Evolutionary conservation across 2,888 invertebrate genomes (phyloP).

Genomic region (Nebria brevicollis): DNA sequence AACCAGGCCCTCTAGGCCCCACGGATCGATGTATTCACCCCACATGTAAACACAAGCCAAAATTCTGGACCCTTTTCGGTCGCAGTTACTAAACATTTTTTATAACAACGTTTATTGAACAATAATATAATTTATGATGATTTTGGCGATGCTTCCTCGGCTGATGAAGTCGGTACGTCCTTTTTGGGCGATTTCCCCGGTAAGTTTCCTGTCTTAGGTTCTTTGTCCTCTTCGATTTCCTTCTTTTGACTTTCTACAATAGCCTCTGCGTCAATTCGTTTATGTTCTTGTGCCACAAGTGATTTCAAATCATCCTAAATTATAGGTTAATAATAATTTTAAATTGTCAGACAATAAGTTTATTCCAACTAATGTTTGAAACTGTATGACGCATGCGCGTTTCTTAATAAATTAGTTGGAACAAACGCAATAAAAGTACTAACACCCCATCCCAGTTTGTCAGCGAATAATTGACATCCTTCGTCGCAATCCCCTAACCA

Average conservation of each 20-base stretch:
- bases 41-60: constrained; percentile 80
- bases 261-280: constrained; percentile 64
- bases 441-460: constrained; percentile 83
- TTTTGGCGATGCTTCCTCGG: constrained; percentile 19
- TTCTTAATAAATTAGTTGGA: too few species aligned
- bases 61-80: constrained; percentile 92
- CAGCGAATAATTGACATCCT: constrained; percentile 78
- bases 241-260: constrained; percentile 51
- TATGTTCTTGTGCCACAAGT: constrained; percentile 68
- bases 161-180: not conserved
- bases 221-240: not conserved
- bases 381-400: too few species aligned
- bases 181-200: constrained; percentile 1
- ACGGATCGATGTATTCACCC: constrained; percentile 88
- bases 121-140: constrained; percentile 33
- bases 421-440: constrained; percentile 55
- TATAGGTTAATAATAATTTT: constrained; percentile 39
- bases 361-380: too few species aligned
- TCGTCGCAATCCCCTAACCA: constrained; percentile 86
- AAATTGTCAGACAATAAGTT: not conserved
- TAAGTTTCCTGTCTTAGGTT: not conserved
- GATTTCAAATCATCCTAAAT: constrained; percentile 71
- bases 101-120: constrained; percentile 34
- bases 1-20: constrained; percentile 72
- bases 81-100: constrained; percentile 82